A percentile compares a stretch with the other conserved stretches of the same genome.
Evolutionary conservation across 2,797 vertebrate genomes (phyloP).

Genomic region (Hydrocynus forskahlii): DNA sequence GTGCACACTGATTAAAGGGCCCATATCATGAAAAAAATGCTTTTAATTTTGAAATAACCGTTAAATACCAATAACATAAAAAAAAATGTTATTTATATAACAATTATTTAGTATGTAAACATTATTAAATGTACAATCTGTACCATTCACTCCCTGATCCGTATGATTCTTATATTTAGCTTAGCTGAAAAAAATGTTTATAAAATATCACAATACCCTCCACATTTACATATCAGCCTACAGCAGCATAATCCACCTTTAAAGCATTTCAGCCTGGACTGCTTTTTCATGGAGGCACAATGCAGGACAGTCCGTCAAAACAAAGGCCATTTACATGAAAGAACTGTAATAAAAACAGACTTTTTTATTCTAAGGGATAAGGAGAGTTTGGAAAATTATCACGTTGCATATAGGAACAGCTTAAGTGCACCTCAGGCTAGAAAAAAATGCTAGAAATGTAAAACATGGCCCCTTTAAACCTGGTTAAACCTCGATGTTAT

Average conservation of each 20-base stretch:
- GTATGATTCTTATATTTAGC: no score
- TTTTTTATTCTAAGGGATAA: neutral
- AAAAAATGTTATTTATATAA: no score
- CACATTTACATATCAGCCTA: neutral
- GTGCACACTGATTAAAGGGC: neutral
- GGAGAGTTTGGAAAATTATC: neutral
- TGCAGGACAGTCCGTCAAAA: neutral
- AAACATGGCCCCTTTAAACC: neutral
- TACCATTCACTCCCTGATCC: no score
- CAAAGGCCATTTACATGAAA: neutral
- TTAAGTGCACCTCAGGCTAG: neutral
- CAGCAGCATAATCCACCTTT: neutral
- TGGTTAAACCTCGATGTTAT: conserved; percentile 8
- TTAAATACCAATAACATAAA: no score
- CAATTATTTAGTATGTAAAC: no score
- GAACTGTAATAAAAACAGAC: neutral
- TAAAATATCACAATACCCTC: no score
- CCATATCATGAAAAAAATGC: neutral
- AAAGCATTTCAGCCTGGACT: neutral
- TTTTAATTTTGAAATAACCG: neutral
- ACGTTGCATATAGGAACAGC: neutral
- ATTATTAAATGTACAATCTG: no score
- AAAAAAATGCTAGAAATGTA: neutral
- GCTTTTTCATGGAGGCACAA: neutral
- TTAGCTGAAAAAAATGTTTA: no score